A percentile compares a stretch with the other conserved stretches of the same genome.
Evolutionary conservation across 2,113 vertebrate species (phyloP).

Genomic region (Eira barbara): DNA sequence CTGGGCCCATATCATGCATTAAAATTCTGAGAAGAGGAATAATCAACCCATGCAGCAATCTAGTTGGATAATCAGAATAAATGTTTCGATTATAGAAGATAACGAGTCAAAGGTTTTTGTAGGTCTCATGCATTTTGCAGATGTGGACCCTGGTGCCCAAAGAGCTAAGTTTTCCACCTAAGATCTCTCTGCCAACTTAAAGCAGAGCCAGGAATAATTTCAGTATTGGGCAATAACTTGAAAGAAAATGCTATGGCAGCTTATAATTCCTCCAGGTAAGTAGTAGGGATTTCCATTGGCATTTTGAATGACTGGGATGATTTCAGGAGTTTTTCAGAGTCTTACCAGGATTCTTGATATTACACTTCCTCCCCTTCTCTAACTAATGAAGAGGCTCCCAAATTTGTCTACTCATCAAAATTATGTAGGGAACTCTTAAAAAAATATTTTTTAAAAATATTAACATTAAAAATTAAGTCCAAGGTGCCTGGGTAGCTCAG

Average conservation of each 20-base stretch:
- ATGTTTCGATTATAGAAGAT: not conserved
- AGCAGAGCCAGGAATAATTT: not conserved
- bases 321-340: not conserved
- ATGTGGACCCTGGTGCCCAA: not conserved
- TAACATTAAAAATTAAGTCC: not conserved
- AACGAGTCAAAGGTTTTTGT: not conserved
- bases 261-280: not conserved
- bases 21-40: slow-evolving; percentile 4
- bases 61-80: not conserved
- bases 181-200: not conserved
- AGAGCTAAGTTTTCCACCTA: not conserved
- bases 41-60: not conserved
- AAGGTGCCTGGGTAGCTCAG: not conserved
- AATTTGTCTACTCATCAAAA: not conserved
- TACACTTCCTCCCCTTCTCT: not conserved
- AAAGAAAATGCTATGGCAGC: not conserved
- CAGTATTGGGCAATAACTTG: not conserved
- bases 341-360: not conserved
- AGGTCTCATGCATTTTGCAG: not conserved
- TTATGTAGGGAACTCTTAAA: not conserved
- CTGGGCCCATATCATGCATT: not conserved
- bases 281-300: not conserved
- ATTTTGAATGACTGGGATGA: not conserved
- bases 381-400: not conserved
- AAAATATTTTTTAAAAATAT: not conserved